Evolutionary conservation across 2,888 invertebrate species (phyloP).

Genomic region (Chrysolina haemoptera): DNA sequence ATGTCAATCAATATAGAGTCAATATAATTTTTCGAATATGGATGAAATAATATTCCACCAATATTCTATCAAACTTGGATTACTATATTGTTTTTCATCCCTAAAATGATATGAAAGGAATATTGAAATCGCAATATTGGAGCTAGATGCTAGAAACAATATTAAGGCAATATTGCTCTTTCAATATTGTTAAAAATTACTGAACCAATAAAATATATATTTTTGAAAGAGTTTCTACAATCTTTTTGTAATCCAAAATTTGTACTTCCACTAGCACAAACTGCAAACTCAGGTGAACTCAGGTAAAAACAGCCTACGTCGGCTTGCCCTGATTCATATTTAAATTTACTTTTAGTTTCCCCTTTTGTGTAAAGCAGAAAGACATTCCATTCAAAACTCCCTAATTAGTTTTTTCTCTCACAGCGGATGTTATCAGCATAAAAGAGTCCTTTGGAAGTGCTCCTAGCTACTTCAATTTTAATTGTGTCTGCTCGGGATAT

Average conservation of each 20-base stretch:
- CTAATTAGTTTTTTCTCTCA: slow-evolving; percentile 26
- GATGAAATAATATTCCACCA: too few relatives aligned
- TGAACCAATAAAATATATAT: too few relatives aligned
- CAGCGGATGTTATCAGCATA: slow-evolving; percentile 23
- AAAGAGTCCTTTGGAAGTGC: slow-evolving; percentile 23
- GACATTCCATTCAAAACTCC: slow-evolving; percentile 23
- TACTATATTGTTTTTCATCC: too few relatives aligned
- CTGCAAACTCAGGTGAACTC: slow-evolving; percentile 5
- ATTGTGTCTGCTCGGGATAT: slow-evolving; percentile 38
- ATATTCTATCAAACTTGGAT: too few relatives aligned
- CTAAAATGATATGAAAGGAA: too few relatives aligned
- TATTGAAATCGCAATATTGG: too few relatives aligned
- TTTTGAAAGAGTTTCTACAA: too few relatives aligned
- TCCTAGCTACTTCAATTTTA: slow-evolving; percentile 38
- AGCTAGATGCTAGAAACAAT: too few relatives aligned
- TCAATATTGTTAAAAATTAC: too few relatives aligned
- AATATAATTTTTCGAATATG: too few relatives aligned
- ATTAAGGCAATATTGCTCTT: too few relatives aligned
- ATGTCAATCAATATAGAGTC: too few relatives aligned
- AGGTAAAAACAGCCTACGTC: neutral
- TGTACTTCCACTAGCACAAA: neutral
- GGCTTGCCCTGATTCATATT: neutral
- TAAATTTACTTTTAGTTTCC: neutral
- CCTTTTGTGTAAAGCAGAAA: neutral
- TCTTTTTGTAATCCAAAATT: neutral